Base-by-base conservation (phyloP, 2,113 vertebrate species). In the Puffinus mauretanicus region DNA sequence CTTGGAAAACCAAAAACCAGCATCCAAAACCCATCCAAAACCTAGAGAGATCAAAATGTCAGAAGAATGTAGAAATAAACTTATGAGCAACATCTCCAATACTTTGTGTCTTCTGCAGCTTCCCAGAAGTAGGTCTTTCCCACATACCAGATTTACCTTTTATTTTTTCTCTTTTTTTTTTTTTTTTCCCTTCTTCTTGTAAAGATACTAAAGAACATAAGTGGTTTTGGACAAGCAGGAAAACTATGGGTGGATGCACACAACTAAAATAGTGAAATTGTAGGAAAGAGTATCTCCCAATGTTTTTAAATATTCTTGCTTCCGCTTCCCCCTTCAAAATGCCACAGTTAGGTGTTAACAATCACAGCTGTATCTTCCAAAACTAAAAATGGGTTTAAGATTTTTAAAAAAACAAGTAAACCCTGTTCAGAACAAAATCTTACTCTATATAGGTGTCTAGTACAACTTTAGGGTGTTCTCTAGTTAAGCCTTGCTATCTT, bases 21-120 rank as follows among this genome's bases (percentile, higher is more conserved):
- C 7, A 57, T 34, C 5, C 4, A 44, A 78, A 84, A 51, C 1
- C 0, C 11, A 44, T 47, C 22, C 6, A 36, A 86, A 87, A 72
- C 2, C 6, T 36, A 30, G 20, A 46, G 20, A 71, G 5, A 49
- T 0, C 0, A 0, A 75, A 75, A 27, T 30, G 3, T 40, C 26
- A 51, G 13, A 47, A 79, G 1, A 62, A 51, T 27, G 4, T 57
- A 42, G 6, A 82, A 90, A 51, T n/a, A 61, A 82, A 66, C 3
- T 47, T n/a, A 46, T 7, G 4, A 77, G 9, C 40, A 92, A 7
- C 11, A 13, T 42, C 32, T 84, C 21, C 8, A 61, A 32, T 57
- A 44, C 2, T 55, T 47, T 30, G 18, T 44, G 13, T 55, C 40
- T 82, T 86, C 24, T 60, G 5, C 16, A 81, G 24, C 32, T 70